Evolutionary conservation across 1,140 invertebrate species (phyloP), one percentile per base, ranked within the genome.

Genomic region (Manduca sexta): DNA sequence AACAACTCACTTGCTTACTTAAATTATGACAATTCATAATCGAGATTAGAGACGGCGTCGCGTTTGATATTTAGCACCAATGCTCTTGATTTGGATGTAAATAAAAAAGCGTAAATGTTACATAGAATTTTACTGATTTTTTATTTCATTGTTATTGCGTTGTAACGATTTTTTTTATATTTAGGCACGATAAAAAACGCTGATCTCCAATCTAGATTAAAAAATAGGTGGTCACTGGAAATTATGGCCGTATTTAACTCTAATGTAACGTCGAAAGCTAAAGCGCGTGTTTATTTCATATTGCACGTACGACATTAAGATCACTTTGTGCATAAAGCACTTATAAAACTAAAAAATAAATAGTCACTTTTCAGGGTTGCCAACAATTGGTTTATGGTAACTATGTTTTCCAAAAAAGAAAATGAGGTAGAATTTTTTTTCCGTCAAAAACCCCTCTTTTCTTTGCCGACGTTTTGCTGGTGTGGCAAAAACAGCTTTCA

Each of bases 1-100:
- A 54, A 49, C 46, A 45, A 42, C 45, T 46, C 50, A 31, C 52
- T 34, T 49, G n/a, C 52, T 53, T 53, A 41, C 30, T 18, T 40
- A 44, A 43, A 48, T 21, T 11, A 48, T 10, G 21, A 29, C 29
- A 44, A 48, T 48, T 31, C 10, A 2, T 34, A 34, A 37, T 13
- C 45, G 41, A 26, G 16, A 35, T 45, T 45, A 38, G 39, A 46
- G 37, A 52, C 18, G 14, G 21, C 10, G 7, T 29, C 16, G 15
- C n/a, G 12, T 17, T 5, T 16, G 17, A 10, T 17, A 11, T 40
- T 11, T 40, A 40, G 38, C 38, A 40, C 38, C 38, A 40, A 17
- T 18, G 16, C 3, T 40, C n/a, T 18, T 18, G 16, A 18, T 17
- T 10, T 12, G 12, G 8, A 7, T 1, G 11, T 13, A 38, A 38